A percentile compares a stretch with the other conserved stretches of the same genome.
These are phyloP conservation scores for Sebastes taczanowskii DNA, from an alignment of 2,797 vertebrate genomes.

Conservation along the genomic window DNA sequence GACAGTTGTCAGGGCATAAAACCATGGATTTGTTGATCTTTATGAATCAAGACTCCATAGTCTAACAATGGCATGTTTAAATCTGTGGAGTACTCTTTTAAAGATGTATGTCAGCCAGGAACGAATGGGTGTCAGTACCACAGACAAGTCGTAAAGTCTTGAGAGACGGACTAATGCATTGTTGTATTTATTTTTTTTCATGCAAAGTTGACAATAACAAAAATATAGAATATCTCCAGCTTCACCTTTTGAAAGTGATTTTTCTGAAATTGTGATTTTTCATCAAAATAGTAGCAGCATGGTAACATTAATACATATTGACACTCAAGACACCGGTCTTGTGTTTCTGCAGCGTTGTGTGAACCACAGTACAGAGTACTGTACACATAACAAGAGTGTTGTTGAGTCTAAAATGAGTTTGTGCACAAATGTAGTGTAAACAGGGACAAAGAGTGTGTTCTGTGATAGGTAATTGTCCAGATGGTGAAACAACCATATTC, in stretches of 20 bases:
- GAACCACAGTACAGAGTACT: slow-evolving; percentile 34
- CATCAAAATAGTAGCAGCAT: background rate
- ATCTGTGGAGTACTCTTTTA: background rate
- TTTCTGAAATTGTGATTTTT: background rate
- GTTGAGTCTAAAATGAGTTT: slow-evolving; percentile 19
- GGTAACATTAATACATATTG: background rate
- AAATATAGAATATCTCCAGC: background rate
- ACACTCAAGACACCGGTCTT: background rate
- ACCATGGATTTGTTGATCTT: no score
- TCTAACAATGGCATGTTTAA: no score
- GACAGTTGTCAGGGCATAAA: no score
- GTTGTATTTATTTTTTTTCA: background rate
- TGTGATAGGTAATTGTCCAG: slow-evolving; percentile 63
- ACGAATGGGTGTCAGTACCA: background rate
- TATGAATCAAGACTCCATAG: no score
- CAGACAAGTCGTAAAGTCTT: background rate
- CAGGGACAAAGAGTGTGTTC: slow-evolving; percentile 58
- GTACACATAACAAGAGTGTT: background rate
- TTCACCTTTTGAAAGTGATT: background rate
- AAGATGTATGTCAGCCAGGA: background rate
- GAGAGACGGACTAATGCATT: background rate
- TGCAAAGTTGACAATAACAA: background rate
- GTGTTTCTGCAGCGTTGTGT: slow-evolving; percentile 11
- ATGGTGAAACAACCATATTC: slow-evolving; percentile 66
- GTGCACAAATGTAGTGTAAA: slow-evolving; percentile 42